Percentiles rank a stretch among this genome's conserved stretches.
These are phyloP conservation scores for Halictus quadricinctus DNA, from an alignment of 2,888 invertebrate genomes.

Conservation along the genomic window DNA sequence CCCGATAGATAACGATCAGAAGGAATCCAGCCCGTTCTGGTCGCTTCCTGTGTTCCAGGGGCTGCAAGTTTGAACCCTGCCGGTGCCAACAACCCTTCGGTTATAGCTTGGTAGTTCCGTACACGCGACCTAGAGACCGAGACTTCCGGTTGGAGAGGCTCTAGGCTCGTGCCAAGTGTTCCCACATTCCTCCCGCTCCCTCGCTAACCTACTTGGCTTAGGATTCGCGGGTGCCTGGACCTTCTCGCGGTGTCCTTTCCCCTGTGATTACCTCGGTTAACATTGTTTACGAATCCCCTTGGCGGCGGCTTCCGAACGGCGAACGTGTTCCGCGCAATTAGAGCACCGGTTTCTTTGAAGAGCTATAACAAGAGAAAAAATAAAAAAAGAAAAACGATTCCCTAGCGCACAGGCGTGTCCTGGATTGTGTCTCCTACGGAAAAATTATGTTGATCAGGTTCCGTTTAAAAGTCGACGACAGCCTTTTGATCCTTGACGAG, in stretches of 20 bases:
- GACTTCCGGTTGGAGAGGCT: constrained; percentile 46
- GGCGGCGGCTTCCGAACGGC: constrained; percentile 1
- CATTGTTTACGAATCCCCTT: constrained; percentile 32
- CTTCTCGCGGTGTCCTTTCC: constrained; percentile 25
- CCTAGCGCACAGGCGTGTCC: neutral
- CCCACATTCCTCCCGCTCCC: constrained; percentile 34
- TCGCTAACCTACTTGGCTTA: constrained; percentile 54
- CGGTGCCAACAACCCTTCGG: constrained; percentile 65
- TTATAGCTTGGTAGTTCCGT: constrained; percentile 37
- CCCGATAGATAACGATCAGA: constrained; percentile 16
- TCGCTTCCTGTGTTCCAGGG: neutral
- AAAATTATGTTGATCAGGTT: neutral
- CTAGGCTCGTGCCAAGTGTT: constrained; percentile 52
- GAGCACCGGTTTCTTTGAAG: constrained; percentile 1
- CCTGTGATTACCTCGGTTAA: constrained; percentile 45
- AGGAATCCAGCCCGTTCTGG: constrained; percentile 8
- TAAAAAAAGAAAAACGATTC: neutral
- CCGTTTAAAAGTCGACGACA: constrained; percentile 1
- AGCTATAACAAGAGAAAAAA: neutral
- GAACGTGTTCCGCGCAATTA: neutral
- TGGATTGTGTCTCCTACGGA: neutral
- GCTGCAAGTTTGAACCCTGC: constrained; percentile 29
- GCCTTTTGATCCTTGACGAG: neutral
- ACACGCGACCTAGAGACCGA: constrained; percentile 56
- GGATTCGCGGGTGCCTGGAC: constrained; percentile 13